These are phyloP conservation scores for Lontra canadensis DNA, from an alignment of 2,113 vertebrate genomes.

Conservation along the genomic window DNA sequence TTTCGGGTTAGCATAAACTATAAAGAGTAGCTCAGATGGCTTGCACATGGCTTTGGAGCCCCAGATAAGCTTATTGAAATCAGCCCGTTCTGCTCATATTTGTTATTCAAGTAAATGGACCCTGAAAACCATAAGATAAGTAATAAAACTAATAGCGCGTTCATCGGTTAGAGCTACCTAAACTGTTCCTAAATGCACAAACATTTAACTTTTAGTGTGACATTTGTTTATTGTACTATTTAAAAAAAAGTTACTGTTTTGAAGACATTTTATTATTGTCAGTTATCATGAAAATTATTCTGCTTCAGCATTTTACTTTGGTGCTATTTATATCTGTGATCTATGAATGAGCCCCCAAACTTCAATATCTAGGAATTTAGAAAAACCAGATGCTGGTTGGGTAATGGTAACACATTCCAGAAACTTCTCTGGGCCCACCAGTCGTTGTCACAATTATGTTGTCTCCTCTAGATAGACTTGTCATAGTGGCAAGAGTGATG, in stretches of 20 bases:
- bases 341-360: neutral
- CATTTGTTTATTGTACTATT: slow-evolving; percentile 43
- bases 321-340: neutral
- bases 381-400: neutral
- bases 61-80: slow-evolving; percentile 33
- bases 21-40: slow-evolving; percentile 41
- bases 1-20: slow-evolving; percentile 63
- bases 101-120: slow-evolving; percentile 60
- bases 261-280: neutral
- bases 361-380: neutral
- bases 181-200: slow-evolving; percentile 11
- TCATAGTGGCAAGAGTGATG: neutral
- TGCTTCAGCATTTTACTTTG: neutral
- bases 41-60: neutral
- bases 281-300: slow-evolving; percentile 8
- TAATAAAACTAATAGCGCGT: slow-evolving; percentile 38
- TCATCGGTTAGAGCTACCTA: slow-evolving; percentile 41
- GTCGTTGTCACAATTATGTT: neutral
- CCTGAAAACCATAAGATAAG: slow-evolving; percentile 51
- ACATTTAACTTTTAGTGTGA: neutral
- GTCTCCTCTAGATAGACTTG: neutral
- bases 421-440: neutral
- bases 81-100: neutral
- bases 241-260: neutral
- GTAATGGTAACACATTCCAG: neutral